Base-by-base conservation (phyloP, 2,888 invertebrate species). In the Sarcophaga rosellei region DNA sequence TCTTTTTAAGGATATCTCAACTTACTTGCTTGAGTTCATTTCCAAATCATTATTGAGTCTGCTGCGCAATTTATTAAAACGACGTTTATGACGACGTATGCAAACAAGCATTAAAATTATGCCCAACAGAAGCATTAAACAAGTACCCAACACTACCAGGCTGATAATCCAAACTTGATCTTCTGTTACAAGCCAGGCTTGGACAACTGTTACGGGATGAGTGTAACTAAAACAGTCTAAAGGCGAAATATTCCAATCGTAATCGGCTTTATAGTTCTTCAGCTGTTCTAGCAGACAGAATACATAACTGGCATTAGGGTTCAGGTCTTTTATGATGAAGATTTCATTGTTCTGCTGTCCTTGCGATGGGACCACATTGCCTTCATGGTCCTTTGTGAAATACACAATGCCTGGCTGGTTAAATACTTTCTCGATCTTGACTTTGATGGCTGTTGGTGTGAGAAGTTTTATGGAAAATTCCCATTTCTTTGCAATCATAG, bases 181-280 rank as follows among this genome's bases (percentile, higher is more conserved):
- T 11, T 88, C 66, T 0, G 20, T 63, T 6, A 74, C 70, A 4
- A 91, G 83, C 92, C 92, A 92, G n/a, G 86, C 76, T 63, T 25
- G 3, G 11, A 20, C 20, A 25, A n/a, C 25, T 2, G n/a, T 6
- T 1, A 4, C 0, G 8, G 35, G 20, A 25, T 81, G 3, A n/a
- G 78, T 88, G 68, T 90, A 88, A 0, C 79, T 88, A 68, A 90
- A 88, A 0, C 92, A 92, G 69, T 91, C 89, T 3, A 90, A 89
- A 10, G 92, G 90, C 4, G 90, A 89, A 4, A 89, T 86, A 3
- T 62, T 45, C 15, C 2, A 21, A 15, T 12, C 15, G 44, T 69
- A 69, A 10, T 6, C 35, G n/a, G 17, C 11, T 45, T 11, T n/a
- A 45, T 20, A 15, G 15, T 15, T 8, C 4, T 6, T 20, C 4